Base-by-base conservation (phyloP, 2,888 invertebrate genomes). In the Malthinus flaveolus region DNA sequence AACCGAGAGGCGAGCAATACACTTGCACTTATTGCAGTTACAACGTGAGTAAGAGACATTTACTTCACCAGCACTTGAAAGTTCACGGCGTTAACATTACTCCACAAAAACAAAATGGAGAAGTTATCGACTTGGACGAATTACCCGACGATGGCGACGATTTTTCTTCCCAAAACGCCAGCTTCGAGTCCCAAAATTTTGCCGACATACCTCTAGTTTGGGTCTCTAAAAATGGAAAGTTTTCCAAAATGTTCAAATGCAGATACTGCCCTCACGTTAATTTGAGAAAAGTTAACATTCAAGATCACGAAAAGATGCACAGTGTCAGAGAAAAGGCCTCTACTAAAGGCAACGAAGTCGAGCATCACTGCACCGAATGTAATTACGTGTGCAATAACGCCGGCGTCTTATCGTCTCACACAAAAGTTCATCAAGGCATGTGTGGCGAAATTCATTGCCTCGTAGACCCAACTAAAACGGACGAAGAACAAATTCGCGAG, bases 281-380 rank as follows among this genome's bases (percentile, higher is more conserved):
- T 73, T 82, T 88, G n/a, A 83, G 91, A 48, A 87, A 89, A 70
- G 86, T 87, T 42, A 91, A 91, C 75, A 88, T 94, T 57, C 86
- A 87, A 32, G 89, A 91, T 69, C 94, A 95, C 76, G 93, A 93
- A 75, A 87, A 87, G 73, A 90, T 92, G 84, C 93, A 93, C 75
- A 82, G 80, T 31, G 78, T 75, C 33, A 64, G 78, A 0, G 79
- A 80, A 46, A 77, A 71, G 61, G 71, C 53, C 4, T 65, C 72
- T 4, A 55, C 70, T 8, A 69, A 71, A 53, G 58, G 63, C 5
- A 75, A 80, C 66, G 84, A 84, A 64, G 81, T 82, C 49, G 85
- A 85, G 49, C 83, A 84, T 32, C 85, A 86, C 66, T 93, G 93
- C 74, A 84, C 86, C 10, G 88, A 90, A 71, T 93, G 93, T 75